Percentiles rank a stretch among this genome's conserved stretches.
Evolutionary conservation across 2,113 vertebrate genomes (phyloP).

Genomic region (Struthidea cinerea): DNA sequence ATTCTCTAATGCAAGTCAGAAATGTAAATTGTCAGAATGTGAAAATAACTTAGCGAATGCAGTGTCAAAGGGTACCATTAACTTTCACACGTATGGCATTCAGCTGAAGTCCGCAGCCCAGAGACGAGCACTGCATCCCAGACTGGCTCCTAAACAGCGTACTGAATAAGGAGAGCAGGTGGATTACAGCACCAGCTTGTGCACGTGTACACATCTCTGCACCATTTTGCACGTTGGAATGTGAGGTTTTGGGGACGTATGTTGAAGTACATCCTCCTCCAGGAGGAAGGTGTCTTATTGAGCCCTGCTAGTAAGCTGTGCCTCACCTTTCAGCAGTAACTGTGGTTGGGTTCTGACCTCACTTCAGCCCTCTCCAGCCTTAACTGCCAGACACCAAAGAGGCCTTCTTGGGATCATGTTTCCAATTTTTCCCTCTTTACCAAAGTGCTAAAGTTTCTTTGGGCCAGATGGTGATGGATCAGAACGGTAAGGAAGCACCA

Average conservation of each 20-base stretch:
- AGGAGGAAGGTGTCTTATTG: background rate
- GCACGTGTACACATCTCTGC: accelerated
- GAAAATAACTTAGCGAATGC: background rate
- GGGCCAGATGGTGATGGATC: background rate
- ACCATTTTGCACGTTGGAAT: accelerated
- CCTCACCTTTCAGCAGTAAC: background rate
- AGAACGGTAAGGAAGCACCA: background rate
- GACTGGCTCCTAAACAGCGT: background rate
- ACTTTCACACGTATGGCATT: background rate
- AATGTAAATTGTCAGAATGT: background rate
- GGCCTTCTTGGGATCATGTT: background rate
- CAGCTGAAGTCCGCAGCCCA: background rate
- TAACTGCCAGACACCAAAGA: background rate
- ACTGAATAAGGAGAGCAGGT: background rate
- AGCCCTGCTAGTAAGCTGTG: background rate
- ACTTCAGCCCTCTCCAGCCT: background rate
- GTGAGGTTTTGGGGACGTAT: background rate
- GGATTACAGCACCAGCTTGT: accelerated
- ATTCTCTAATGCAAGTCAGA: background rate
- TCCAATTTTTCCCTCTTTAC: background rate
- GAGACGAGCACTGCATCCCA: background rate
- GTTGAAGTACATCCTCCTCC: background rate
- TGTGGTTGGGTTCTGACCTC: background rate
- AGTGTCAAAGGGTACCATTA: background rate
- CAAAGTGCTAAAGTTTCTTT: background rate